phyloP scores from a whole-genome alignment of 2,113 vertebrate genomes.

The Microcebus murinus region DNA sequence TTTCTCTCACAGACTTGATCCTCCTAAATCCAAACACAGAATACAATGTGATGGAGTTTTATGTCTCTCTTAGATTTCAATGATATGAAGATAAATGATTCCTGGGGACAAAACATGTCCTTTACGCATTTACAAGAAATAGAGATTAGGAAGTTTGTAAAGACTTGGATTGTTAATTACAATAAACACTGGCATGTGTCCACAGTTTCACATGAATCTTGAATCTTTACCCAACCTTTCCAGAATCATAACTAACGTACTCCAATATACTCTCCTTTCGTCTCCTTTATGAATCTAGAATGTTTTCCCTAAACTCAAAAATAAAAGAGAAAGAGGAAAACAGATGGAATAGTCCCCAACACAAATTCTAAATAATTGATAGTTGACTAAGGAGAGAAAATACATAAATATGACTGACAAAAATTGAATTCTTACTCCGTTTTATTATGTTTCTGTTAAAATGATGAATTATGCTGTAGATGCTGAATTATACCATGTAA shows the following conservation, averaged over 20 bases:
- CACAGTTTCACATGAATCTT: neutral
- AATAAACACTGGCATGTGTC: neutral
- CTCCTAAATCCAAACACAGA: neutral
- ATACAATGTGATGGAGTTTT: neutral
- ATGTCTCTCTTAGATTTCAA: neutral
- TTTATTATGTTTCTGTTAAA: conserved; percentile 67
- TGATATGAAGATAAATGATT: neutral
- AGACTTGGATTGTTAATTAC: neutral
- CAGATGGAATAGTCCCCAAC: neutral
- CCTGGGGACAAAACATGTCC: neutral
- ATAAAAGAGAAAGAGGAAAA: conserved; percentile 11
- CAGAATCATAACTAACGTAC: neutral
- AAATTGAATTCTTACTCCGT: conserved; percentile 43
- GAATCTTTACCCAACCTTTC: neutral
- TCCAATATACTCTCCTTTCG: neutral
- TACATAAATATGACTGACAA: conserved; percentile 53
- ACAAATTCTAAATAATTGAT: conserved; percentile 60
- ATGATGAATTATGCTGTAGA: conserved; percentile 58
- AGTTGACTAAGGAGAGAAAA: conserved; percentile 49
- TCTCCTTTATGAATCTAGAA: neutral
- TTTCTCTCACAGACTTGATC: neutral
- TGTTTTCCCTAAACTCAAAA: neutral
- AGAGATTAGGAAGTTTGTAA: neutral
- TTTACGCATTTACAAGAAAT: neutral
- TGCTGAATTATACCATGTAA: conserved; percentile 41